phyloP scores from a whole-genome alignment of 2,888 invertebrate genomes.

The Chouioia cunea region DNA sequence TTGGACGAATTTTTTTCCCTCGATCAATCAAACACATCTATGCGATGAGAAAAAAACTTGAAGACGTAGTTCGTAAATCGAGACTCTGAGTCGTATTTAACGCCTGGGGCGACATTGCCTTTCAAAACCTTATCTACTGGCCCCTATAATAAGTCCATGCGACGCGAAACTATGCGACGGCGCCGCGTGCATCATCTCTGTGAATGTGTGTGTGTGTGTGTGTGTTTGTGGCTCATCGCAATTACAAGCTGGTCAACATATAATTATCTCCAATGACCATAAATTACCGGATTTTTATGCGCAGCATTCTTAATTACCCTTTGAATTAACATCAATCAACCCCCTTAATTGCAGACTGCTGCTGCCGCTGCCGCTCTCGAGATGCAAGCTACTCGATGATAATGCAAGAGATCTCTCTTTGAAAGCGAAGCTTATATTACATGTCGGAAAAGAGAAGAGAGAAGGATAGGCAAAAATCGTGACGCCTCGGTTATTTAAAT shows the following conservation, averaged over 20 bases:
- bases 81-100: conserved; percentile 33
- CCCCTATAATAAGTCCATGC: conserved; percentile 65
- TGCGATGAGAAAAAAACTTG: background rate
- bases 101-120: conserved; percentile 53
- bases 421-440: conserved; percentile 6
- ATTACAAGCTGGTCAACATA: conserved; percentile 69
- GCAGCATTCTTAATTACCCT: conserved; percentile 69
- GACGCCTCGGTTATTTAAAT: background rate
- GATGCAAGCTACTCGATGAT: conserved; percentile 30
- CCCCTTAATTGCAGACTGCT: conserved; percentile 67
- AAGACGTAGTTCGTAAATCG: conserved; percentile 30
- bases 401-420: conserved; percentile 32
- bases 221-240: conserved; percentile 56
- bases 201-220: background rate
- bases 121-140: conserved; percentile 62
- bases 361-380: conserved; percentile 52
- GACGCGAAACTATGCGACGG: conserved; percentile 35
- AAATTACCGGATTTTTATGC: conserved; percentile 69
- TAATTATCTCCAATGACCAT: conserved; percentile 69
- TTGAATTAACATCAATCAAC: conserved; percentile 70
- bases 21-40: conserved; percentile 46
- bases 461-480: conserved; percentile 6
- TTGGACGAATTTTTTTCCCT: conserved; percentile 43
- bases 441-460: background rate
- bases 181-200: background rate